Percentiles rank a stretch among this genome's conserved stretches.
phyloP scores from a whole-genome alignment of 2,113 vertebrate species.

The Arvicanthis niloticus region DNA sequence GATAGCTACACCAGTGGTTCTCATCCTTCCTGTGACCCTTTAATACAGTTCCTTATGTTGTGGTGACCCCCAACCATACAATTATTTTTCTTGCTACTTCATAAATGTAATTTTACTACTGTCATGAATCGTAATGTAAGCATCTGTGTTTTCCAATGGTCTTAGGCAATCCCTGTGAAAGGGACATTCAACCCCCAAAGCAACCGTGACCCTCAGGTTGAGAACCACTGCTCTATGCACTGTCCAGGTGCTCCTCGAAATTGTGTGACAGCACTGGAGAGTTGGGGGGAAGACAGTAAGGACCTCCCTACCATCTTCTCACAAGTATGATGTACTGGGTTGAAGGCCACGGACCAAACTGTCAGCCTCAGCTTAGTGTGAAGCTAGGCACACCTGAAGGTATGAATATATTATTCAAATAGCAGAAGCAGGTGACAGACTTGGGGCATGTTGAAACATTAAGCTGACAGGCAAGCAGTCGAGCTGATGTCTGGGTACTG shows the following conservation, averaged over 20 bases:
- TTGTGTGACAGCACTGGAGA: neutral
- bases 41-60: too few relatives aligned
- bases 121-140: too few relatives aligned
- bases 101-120: too few relatives aligned
- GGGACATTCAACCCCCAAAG: too few relatives aligned
- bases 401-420: neutral
- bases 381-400: neutral
- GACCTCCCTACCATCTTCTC: neutral
- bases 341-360: neutral
- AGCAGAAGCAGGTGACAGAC: neutral
- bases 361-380: neutral
- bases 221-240: too few relatives aligned
- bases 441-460: neutral
- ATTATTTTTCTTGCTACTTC: too few relatives aligned
- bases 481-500: neutral
- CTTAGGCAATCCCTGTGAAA: too few relatives aligned
- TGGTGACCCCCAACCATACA: too few relatives aligned
- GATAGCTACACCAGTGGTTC: neutral
- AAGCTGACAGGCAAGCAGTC: neutral
- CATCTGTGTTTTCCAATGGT: too few relatives aligned
- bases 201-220: too few relatives aligned
- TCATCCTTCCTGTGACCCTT: too few relatives aligned
- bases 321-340: neutral
- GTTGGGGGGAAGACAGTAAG: accelerated
- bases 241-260: neutral